Evolutionary conservation across 2,113 vertebrate species (phyloP).

Genomic region (Rousettus leschenaultii): DNA sequence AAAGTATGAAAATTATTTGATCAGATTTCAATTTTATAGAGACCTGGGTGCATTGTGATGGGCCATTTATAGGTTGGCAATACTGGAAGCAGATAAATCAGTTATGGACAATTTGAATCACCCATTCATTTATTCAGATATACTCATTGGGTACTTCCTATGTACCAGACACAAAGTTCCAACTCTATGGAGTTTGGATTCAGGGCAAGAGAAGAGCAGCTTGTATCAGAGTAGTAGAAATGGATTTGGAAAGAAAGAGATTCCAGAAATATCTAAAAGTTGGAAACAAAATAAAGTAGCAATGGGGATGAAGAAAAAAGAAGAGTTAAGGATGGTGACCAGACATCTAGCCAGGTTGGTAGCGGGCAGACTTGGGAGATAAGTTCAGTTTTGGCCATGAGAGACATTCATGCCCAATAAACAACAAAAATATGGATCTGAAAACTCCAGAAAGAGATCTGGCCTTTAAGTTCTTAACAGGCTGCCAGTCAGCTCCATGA

Average conservation of each 20-base stretch:
- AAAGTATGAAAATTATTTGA: neutral
- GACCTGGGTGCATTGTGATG: neutral
- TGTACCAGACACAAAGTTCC: neutral
- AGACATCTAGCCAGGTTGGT: neutral
- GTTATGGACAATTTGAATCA: neutral
- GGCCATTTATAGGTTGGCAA: neutral
- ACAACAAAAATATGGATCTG: neutral
- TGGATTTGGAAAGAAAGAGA: neutral
- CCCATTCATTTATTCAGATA: neutral
- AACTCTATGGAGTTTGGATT: neutral
- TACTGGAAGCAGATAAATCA: neutral
- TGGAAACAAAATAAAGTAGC: neutral
- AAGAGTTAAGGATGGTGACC: neutral
- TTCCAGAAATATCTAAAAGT: neutral
- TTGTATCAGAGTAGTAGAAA: neutral
- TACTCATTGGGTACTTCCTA: neutral
- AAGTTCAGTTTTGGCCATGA: neutral
- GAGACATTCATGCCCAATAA: neutral
- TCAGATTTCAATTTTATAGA: slow-evolving; percentile 14
- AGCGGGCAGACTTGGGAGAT: neutral
- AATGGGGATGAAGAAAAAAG: neutral
- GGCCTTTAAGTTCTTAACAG: neutral
- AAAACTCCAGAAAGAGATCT: neutral
- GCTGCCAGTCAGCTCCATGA: neutral
- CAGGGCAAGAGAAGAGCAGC: neutral